Evolutionary conservation across 2,888 invertebrate genomes (phyloP).

Genomic region (Drosophila acutilabella): DNA sequence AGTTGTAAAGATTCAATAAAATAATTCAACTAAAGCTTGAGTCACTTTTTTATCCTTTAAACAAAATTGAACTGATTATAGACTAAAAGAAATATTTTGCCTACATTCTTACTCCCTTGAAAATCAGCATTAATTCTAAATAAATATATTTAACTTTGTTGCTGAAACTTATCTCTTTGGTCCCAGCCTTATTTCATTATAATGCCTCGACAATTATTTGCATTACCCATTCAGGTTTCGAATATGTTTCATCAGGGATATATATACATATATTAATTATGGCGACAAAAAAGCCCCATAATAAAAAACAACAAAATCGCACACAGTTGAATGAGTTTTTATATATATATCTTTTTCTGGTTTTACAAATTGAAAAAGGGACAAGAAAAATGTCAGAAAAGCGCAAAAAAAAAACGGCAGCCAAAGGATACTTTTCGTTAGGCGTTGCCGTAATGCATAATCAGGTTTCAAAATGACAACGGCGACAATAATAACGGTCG

Average conservation of each 20-base stretch:
- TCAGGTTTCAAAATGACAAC: conserved; percentile 72
- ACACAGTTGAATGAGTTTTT: conserved; percentile 73
- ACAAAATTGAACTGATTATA: neutral
- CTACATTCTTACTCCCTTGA: neutral
- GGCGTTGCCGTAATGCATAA: conserved; percentile 62
- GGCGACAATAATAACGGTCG: conserved; percentile 59
- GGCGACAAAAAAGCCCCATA: conserved; percentile 29
- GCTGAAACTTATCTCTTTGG: conserved; percentile 1
- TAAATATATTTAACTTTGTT: neutral
- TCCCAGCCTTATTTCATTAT: conserved; percentile 22
- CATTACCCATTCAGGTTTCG: conserved; percentile 56
- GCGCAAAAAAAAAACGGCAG: conserved; percentile 8
- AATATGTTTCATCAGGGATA: conserved; percentile 62
- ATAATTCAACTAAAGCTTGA: too few species aligned
- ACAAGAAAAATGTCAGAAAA: conserved; percentile 44
- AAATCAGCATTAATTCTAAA: neutral
- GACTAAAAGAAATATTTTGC: too few species aligned
- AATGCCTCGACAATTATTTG: conserved; percentile 61
- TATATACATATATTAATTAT: conserved; percentile 73
- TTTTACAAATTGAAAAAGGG: conserved; percentile 70
- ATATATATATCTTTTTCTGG: conserved; percentile 27
- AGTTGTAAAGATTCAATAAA: too few species aligned
- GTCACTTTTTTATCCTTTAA: neutral
- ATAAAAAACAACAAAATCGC: conserved; percentile 41
- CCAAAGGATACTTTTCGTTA: conserved; percentile 45